phyloP scores from a whole-genome alignment of 2,888 invertebrate species.

The Ornithoptera priamus region DNA sequence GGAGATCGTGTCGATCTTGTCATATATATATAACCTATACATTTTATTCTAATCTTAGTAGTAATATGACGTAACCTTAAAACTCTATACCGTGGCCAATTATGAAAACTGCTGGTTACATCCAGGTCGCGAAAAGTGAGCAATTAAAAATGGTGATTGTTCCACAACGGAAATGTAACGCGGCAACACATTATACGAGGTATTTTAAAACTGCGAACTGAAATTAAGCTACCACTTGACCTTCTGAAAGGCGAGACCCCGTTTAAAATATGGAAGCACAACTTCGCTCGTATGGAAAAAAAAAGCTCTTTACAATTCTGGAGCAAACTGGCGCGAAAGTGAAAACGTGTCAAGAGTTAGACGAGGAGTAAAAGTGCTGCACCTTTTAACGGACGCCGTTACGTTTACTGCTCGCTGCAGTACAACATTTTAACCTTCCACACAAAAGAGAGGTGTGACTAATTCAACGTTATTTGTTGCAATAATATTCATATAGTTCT shows the following conservation, averaged over 20 bases:
- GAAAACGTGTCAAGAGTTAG: slow-evolving; percentile 70
- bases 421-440: slow-evolving; percentile 12
- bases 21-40: no score
- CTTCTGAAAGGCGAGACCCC: slow-evolving; percentile 41
- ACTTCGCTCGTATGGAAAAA: slow-evolving; percentile 35
- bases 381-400: slow-evolving; percentile 30
- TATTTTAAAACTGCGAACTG: slow-evolving; percentile 21
- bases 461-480: background rate
- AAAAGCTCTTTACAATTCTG: slow-evolving; percentile 39
- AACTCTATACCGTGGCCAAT: background rate
- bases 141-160: slow-evolving; percentile 1
- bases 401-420: slow-evolving; percentile 27
- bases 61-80: background rate
- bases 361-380: slow-evolving; percentile 36
- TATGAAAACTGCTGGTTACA: background rate
- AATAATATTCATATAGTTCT: no score
- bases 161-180: slow-evolving; percentile 4
- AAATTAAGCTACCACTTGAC: slow-evolving; percentile 40
- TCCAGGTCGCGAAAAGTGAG: background rate
- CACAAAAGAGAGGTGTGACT: background rate
- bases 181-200: background rate
- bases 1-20: no score
- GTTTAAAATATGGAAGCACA: slow-evolving; percentile 42
- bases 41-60: no score
- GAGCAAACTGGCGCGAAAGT: slow-evolving; percentile 52